Evolutionary conservation across 2,113 vertebrate species (phyloP), one percentile per base, ranked within the genome.

Genomic region (Ophthalmolycus amberensis): DNA sequence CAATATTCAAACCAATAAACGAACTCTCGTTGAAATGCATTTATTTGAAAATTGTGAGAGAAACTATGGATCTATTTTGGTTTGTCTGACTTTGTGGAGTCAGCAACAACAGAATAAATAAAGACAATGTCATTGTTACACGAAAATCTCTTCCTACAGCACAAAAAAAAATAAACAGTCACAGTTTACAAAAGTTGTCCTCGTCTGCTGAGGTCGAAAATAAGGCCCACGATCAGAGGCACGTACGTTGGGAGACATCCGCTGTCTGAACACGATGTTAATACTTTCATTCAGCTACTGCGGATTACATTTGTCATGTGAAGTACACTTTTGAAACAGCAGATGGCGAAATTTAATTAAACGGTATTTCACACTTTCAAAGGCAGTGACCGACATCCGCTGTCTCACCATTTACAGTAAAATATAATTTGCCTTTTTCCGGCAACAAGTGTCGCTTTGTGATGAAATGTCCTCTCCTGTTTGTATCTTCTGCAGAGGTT

Each of bases 61-160:
- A 89, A 86, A 83, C 46, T 71, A 76, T 37, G 25, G 16, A 70
- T 37, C 79, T 84, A 77, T 87, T 85, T 86, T 89, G 85, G 83
- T 87, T 87, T 56, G 54, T 42, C 68, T 73, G 84, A 80, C 69
- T 82, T 85, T 72, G 72, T 16, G 42, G 37, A 75, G 69, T 75
- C 70, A 81, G 63, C 85, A 78, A 76, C 66, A 80, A 74, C 42
- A 89, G 65, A 94, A 94, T 93, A 93, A 93, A 93, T 93, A 82
- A 90, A 87, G 50, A 85, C 80, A 89, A 75, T 67, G 75, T 71
- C 70, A 89, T 79, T 86, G 38, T 81, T 75, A 52, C 80, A 89
- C 72, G 86, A 84, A 71, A 83, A 15, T 56, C 40, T 68, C 54
- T 59, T 82, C 50, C 76, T 82, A 90, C 85, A 87, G 69, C 86